These are phyloP conservation scores for Nebria ingens DNA, from an alignment of 1,140 invertebrate species.

Conservation along the genomic window DNA sequence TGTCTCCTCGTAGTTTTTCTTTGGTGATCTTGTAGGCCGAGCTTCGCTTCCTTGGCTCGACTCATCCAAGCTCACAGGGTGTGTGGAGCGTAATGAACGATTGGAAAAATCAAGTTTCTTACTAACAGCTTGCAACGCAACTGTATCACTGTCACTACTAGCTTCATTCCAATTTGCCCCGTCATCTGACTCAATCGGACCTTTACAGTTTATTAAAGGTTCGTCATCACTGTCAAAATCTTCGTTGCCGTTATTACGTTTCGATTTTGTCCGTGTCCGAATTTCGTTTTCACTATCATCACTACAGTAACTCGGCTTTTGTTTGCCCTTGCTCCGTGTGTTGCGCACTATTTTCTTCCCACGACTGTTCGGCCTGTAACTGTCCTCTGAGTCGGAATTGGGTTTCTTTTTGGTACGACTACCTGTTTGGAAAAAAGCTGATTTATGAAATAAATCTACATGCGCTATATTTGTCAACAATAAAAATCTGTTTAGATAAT, in stretches of 20 bases:
- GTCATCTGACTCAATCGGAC: conserved; percentile 10
- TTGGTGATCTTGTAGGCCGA: not conserved
- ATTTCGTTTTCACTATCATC: conserved; percentile 15
- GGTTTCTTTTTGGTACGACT: conserved; percentile 14
- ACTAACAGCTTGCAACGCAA: conserved; percentile 18
- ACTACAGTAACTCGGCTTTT: not conserved
- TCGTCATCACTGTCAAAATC: conserved; percentile 23
- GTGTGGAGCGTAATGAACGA: not conserved
- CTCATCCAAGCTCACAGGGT: not conserved
- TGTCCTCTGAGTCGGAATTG: conserved; percentile 33
- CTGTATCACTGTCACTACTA: conserved; percentile 13
- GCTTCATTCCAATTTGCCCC: conserved; percentile 9
- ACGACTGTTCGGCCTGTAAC: conserved; percentile 31
- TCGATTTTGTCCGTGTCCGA: conserved; percentile 17
- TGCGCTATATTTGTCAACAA: no score
- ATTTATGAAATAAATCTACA: no score
- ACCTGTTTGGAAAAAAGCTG: no score
- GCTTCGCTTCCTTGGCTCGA: not conserved
- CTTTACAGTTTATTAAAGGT: conserved; percentile 17
- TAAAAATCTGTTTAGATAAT: no score
- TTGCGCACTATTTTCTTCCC: not conserved
- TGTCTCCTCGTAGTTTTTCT: conserved; percentile 15
- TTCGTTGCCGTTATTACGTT: conserved; percentile 17
- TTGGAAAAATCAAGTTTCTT: not conserved
- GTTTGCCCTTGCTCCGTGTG: not conserved